phyloP scores from a whole-genome alignment of 2,888 invertebrate genomes.

The Dromius quadrimaculatus region DNA sequence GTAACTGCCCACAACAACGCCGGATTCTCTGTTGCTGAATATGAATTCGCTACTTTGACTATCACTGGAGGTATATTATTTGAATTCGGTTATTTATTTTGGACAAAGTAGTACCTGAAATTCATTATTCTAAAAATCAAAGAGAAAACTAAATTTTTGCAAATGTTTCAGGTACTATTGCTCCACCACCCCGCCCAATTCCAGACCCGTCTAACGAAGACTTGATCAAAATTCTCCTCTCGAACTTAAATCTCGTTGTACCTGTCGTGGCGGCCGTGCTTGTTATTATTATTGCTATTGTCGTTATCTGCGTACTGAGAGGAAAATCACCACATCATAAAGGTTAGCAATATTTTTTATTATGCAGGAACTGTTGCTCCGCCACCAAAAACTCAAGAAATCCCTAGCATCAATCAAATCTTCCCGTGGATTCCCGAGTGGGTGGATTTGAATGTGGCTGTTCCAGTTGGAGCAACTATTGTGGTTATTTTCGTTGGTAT shows the following conservation, averaged over 20 bases:
- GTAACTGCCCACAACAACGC: conserved; percentile 96
- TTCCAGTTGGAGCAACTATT: conserved; percentile 89
- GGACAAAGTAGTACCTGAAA: conserved; percentile 44
- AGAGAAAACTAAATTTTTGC: conserved; percentile 56
- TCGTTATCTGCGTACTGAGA: conserved; percentile 91
- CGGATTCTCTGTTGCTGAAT: conserved; percentile 94
- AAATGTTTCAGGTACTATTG: conserved; percentile 92
- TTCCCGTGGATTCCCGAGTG: conserved; percentile 87
- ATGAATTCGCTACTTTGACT: conserved; percentile 95
- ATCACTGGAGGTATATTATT: conserved; percentile 83
- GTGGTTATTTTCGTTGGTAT: conserved; percentile 92
- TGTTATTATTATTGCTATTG: conserved; percentile 92
- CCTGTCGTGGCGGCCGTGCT: conserved; percentile 92
- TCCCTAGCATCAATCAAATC: conserved; percentile 68
- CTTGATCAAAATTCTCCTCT: conserved; percentile 87
- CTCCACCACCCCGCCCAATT: conserved; percentile 90
- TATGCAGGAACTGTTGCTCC: conserved; percentile 86
- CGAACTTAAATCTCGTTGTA: conserved; percentile 93
- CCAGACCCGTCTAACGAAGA: conserved; percentile 83
- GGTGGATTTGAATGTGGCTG: conserved; percentile 91
- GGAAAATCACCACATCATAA: conserved; percentile 87
- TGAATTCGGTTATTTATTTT: background rate
- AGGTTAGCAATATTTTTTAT: conserved; percentile 79
- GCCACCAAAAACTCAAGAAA: conserved; percentile 69
- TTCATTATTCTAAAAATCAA: conserved; percentile 1